Conservation (phyloP, 2,113 vertebrate genomes). For the Otus sunia region DNA sequence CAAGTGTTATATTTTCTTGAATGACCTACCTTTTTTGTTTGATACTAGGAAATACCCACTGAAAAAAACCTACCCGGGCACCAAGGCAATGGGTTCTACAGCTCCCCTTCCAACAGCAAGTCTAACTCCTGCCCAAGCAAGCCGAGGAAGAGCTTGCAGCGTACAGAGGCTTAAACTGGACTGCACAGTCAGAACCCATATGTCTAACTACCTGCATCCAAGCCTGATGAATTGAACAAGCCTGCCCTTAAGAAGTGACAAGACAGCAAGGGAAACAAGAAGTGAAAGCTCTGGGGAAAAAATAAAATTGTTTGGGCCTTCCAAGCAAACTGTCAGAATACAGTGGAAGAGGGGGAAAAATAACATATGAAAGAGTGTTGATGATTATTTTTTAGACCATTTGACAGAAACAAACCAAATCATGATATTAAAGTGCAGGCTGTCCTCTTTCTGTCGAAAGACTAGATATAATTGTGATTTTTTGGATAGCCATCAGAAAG, state of each 20-base stretch:
- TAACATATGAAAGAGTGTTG: background rate
- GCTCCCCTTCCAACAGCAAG: background rate
- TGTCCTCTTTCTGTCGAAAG: background rate
- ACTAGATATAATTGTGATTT: background rate
- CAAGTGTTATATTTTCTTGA: background rate
- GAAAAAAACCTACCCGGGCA: background rate
- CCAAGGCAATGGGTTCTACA: background rate
- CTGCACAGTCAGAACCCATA: background rate
- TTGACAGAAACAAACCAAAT: conserved; percentile 1
- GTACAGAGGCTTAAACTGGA: background rate
- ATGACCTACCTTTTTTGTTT: background rate
- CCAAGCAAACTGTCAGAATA: background rate
- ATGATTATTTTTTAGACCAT: background rate
- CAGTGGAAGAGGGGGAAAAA: background rate
- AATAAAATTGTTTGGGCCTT: background rate
- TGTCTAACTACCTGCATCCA: background rate
- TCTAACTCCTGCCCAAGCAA: background rate
- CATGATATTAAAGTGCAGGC: background rate
- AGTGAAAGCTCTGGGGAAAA: background rate
- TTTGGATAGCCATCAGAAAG: background rate
- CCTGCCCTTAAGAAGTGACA: background rate
- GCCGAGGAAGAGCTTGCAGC: background rate
- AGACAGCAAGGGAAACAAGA: background rate
- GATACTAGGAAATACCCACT: background rate
- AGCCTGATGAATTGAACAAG: background rate